Percentiles rank a stretch among this genome's conserved stretches.
Conservation (phyloP, 2,113 vertebrate species). For the Acrocephalus kingi region DNA sequence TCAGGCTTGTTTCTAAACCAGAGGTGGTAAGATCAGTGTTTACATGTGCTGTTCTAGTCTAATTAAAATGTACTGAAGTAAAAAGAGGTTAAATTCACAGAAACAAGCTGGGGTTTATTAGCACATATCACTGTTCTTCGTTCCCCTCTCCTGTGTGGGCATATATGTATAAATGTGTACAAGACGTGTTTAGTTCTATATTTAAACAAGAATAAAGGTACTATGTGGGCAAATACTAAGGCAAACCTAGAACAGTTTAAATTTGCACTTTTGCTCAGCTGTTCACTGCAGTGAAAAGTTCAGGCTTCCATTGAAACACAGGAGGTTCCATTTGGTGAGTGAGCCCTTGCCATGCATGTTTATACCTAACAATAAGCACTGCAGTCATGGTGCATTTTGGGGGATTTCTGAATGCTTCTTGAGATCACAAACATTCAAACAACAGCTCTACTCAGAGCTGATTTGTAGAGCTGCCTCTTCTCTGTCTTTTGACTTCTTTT, state of each 20-base stretch:
- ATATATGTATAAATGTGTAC: not conserved
- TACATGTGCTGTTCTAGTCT: not conserved
- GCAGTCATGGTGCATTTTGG: not conserved
- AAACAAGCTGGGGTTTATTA: not conserved
- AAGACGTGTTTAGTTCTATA: accelerated
- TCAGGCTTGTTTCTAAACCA: not conserved
- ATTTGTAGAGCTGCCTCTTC: not conserved
- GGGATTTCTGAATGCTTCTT: not conserved
- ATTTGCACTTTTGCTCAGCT: not conserved
- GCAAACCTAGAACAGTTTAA: not conserved
- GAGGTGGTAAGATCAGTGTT: not conserved
- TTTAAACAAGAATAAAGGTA: not conserved
- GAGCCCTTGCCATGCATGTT: not conserved
- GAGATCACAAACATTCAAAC: not conserved
- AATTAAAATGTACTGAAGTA: not conserved
- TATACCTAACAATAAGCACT: not conserved
- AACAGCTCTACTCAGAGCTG: not conserved
- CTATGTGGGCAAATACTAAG: not conserved
- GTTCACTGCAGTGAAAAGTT: not conserved
- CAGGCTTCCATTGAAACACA: not conserved
- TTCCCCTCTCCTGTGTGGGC: not conserved
- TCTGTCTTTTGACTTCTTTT: not conserved
- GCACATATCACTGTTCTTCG: accelerated
- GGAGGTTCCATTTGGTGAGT: not conserved
- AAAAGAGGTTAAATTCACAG: not conserved